Conservation (phyloP, 2,113 vertebrate species). For the Trochalopteron elliotii region DNA sequence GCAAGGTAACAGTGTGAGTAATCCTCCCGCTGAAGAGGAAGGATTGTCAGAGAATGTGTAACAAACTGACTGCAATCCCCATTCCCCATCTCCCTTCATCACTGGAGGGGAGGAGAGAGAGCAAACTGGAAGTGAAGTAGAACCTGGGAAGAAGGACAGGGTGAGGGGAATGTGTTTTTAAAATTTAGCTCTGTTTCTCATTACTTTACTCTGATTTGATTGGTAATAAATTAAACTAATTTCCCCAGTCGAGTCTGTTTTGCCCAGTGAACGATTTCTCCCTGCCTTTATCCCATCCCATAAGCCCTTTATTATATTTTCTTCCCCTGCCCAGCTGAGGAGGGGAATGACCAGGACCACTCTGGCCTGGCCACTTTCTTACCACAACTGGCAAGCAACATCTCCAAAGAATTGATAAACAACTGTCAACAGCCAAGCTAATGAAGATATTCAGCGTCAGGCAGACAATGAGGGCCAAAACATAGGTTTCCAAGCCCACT, state of each 20-base stretch:
- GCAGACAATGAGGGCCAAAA: background rate
- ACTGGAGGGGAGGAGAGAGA: fast-evolving
- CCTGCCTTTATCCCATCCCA: background rate
- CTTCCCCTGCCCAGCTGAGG: background rate
- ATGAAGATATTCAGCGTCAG: background rate
- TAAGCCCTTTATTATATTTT: fast-evolving
- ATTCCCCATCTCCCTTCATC: fast-evolving
- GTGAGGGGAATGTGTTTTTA: background rate
- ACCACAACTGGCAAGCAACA: background rate
- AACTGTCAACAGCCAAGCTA: background rate
- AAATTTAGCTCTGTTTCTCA: background rate
- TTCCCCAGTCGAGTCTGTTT: background rate
- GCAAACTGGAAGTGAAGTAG: background rate
- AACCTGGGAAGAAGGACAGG: background rate
- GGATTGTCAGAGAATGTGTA: fast-evolving
- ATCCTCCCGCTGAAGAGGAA: background rate
- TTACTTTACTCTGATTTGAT: background rate
- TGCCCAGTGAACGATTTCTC: fast-evolving
- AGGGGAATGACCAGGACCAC: background rate
- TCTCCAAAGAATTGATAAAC: background rate
- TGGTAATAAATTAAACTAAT: background rate
- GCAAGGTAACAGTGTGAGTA: background rate
- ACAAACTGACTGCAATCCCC: background rate
- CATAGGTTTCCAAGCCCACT: background rate
- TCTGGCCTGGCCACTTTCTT: background rate